Evolutionary conservation across 2,888 invertebrate genomes (phyloP).

Genomic region (Apotomis capreana): DNA sequence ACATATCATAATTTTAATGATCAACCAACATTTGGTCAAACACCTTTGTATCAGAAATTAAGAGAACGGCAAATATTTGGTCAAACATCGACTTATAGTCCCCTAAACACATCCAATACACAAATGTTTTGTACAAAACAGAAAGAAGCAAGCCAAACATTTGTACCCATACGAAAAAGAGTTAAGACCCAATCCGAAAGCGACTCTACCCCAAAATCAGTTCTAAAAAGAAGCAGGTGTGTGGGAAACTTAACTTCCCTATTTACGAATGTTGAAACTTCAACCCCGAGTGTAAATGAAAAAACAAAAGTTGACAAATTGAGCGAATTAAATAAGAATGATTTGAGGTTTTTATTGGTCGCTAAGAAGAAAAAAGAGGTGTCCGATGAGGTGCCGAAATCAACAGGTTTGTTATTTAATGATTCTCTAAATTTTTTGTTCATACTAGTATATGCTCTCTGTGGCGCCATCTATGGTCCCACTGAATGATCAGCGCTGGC

Average conservation of each 20-base stretch:
- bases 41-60: background rate
- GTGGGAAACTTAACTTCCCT: background rate
- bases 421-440: conserved; percentile 36
- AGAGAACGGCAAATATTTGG: conserved; percentile 11
- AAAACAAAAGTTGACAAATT: conserved; percentile 6
- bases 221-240: conserved; percentile 20
- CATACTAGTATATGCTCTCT: background rate
- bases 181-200: conserved; percentile 36
- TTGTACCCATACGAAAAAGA: conserved; percentile 26
- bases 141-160: conserved; percentile 7
- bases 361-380: conserved; percentile 52
- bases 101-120: background rate
- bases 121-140: background rate
- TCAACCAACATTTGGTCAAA: conserved; percentile 9
- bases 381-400: background rate
- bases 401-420: conserved; percentile 35
- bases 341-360: conserved; percentile 57
- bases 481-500: too few species aligned
- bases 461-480: too few species aligned
- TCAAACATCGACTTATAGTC: background rate
- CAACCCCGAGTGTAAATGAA: background rate
- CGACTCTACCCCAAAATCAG: background rate
- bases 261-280: background rate
- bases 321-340: conserved; percentile 47
- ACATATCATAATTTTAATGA: background rate